phyloP scores from a whole-genome alignment of 2,113 vertebrate species.

The Scophthalmus maximus region DNA sequence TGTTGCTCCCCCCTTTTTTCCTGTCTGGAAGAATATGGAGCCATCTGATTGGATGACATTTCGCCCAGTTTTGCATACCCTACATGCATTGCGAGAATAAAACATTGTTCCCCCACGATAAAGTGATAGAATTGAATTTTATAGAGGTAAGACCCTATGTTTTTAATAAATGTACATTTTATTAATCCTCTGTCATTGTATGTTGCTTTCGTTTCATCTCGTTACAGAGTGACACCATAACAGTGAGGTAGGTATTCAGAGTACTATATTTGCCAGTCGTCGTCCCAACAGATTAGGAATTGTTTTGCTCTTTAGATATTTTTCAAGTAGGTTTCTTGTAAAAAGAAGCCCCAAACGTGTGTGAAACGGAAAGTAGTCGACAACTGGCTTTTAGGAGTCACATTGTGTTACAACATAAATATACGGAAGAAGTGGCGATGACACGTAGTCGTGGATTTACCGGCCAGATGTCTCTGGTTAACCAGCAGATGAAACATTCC shows the following conservation, averaged over 20 bases:
- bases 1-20: not conserved
- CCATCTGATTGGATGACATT: constrained; percentile 41
- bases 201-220: no score
- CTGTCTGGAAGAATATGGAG: fast-evolving
- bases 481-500: no score
- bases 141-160: not conserved
- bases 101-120: not conserved
- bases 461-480: no score
- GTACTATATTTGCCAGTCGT: fast-evolving
- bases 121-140: not conserved
- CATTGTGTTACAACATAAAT: no score
- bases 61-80: not conserved
- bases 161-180: not conserved
- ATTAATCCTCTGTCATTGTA: no score
- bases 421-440: no score
- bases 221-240: constrained; percentile 16
- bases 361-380: no score
- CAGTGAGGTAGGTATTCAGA: fast-evolving
- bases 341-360: constrained; percentile 50
- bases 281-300: fast-evolving
- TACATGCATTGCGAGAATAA: constrained; percentile 16
- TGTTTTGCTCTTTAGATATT: constrained; percentile 79
- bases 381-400: no score
- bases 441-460: no score
- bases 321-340: constrained; percentile 78